Percentiles rank a stretch among this genome's conserved stretches.
phyloP scores from a whole-genome alignment of 2,113 vertebrate genomes.

The Ptyas mucosa region DNA sequence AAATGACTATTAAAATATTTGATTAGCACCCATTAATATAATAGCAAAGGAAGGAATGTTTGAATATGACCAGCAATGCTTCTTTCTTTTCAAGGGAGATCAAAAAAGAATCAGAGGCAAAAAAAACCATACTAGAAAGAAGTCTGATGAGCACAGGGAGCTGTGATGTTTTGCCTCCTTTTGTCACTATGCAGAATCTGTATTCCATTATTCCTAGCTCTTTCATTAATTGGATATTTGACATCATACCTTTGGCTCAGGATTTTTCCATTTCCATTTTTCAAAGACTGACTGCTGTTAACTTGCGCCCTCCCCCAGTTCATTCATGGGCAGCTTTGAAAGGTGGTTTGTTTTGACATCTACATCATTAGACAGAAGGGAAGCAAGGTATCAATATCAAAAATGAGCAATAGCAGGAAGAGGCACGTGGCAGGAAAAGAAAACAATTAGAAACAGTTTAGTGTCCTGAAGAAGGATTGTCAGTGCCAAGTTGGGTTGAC shows the following conservation, averaged over 20 bases:
- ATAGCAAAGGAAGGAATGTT: slow-evolving; percentile 6
- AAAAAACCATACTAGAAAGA: not conserved
- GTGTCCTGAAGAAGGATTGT: slow-evolving; percentile 30
- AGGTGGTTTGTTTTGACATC: slow-evolving; percentile 63
- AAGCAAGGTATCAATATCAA: slow-evolving; percentile 61
- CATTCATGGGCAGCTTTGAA: slow-evolving; percentile 58
- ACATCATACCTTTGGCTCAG: slow-evolving; percentile 44
- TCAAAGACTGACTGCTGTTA: slow-evolving; percentile 59
- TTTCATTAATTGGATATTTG: slow-evolving; percentile 56
- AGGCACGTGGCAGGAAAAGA: slow-evolving; percentile 45
- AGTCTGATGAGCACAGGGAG: not conserved
- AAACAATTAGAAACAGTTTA: slow-evolving; percentile 53
- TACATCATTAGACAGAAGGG: slow-evolving; percentile 55
- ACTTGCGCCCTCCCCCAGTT: slow-evolving; percentile 41
- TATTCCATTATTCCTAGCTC: slow-evolving; percentile 37
- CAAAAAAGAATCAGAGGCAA: slow-evolving; percentile 3
- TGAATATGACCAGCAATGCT: slow-evolving; percentile 14
- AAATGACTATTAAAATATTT: not conserved
- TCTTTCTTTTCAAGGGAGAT: not conserved
- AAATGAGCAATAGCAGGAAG: slow-evolving; percentile 50
- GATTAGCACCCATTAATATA: slow-evolving; percentile 28
- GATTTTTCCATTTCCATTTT: slow-evolving; percentile 32
- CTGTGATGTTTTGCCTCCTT: slow-evolving; percentile 19
- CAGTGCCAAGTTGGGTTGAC: slow-evolving; percentile 22
- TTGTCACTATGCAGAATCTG: slow-evolving; percentile 33